Conservation (phyloP, 2,113 vertebrate species). For the Neopipo cinnamomea region DNA sequence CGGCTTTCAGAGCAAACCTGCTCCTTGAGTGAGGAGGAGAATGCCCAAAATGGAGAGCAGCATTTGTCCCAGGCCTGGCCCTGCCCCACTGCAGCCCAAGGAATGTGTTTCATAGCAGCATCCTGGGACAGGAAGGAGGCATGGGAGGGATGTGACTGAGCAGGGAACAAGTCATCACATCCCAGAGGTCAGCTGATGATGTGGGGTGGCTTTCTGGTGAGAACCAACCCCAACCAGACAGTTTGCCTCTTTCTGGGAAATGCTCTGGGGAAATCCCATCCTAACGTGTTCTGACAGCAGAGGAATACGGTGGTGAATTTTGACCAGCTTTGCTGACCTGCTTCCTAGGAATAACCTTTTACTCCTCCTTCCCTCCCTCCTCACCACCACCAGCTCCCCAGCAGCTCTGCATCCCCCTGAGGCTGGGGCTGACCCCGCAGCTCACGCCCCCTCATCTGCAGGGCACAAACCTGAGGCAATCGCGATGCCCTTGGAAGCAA, state of each 20-base stretch:
- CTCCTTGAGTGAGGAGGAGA: background rate
- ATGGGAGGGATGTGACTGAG: background rate
- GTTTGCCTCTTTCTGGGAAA: background rate
- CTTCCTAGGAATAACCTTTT: background rate
- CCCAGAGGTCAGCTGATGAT: background rate
- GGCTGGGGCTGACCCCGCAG: background rate
- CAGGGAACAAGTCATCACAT: background rate
- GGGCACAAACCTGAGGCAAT: background rate
- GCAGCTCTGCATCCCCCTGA: background rate
- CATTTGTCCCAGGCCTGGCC: background rate
- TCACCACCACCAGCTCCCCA: background rate
- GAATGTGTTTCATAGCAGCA: background rate
- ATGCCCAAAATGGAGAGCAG: background rate
- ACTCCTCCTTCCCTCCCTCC: background rate
- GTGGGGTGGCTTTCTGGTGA: background rate
- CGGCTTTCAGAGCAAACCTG: background rate
- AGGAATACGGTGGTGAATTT: background rate
- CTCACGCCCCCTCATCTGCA: background rate
- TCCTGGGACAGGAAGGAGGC: rapidly evolving
- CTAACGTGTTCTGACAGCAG: rapidly evolving
- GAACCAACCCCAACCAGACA: rapidly evolving
- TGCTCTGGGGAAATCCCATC: background rate
- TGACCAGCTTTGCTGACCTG: background rate
- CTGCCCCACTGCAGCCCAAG: background rate
- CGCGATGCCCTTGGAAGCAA: rapidly evolving